Evolutionary conservation across 2,113 vertebrate species (phyloP).

Genomic region (Synchiropus splendidus): DNA sequence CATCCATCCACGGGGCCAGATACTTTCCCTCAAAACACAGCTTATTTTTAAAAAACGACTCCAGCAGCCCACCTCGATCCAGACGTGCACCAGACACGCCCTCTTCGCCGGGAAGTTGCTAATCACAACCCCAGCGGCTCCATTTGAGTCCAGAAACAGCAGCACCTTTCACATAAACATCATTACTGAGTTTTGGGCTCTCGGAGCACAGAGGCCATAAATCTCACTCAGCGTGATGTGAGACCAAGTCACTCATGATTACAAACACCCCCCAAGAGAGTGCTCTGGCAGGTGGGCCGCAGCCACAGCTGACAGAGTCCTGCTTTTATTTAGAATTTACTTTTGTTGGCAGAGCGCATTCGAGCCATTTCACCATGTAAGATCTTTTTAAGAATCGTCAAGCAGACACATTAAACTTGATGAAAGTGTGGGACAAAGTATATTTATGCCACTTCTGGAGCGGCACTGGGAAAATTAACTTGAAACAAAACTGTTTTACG

Average conservation of each 20-base stretch:
- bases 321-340: too few species aligned
- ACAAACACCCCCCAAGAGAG: constrained; percentile 30
- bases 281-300: not conserved
- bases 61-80: not conserved
- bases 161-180: constrained; percentile 48
- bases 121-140: constrained; percentile 60
- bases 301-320: too few species aligned
- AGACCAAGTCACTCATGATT: constrained; percentile 37
- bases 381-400: too few species aligned
- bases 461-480: too few species aligned
- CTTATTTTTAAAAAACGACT: not conserved
- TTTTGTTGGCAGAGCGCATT: too few species aligned
- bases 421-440: too few species aligned
- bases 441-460: too few species aligned
- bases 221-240: constrained; percentile 40
- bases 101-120: constrained; percentile 25
- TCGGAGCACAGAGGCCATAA: constrained; percentile 31
- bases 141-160: constrained; percentile 17
- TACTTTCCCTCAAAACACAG: too few species aligned
- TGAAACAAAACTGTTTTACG: too few species aligned
- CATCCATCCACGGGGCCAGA: too few species aligned
- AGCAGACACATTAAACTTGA: too few species aligned
- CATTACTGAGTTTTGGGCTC: constrained; percentile 26
- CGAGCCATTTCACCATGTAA: too few species aligned
- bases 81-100: constrained; percentile 6